Evolutionary conservation across 2,888 invertebrate genomes (phyloP), one percentile per base, ranked within the genome.

Genomic region (Imbricaverruca yamaguchii): DNA sequence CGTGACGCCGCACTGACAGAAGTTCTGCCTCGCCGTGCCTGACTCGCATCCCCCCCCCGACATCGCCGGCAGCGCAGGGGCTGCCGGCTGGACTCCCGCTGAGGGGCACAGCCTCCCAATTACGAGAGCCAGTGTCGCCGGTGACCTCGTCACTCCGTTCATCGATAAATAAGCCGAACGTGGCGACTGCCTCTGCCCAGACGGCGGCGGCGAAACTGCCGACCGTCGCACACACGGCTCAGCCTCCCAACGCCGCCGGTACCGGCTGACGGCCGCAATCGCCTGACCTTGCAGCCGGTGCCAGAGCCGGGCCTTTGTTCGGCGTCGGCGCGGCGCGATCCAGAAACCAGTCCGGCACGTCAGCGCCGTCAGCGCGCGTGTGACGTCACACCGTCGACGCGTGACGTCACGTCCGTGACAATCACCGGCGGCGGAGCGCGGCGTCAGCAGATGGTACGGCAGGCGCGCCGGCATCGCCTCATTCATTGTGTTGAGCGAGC

Each of bases 321-420:
- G 18, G 61, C 61, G 39, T 39, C 39, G 39, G 39, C 39, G 39
- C 39, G 39, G 39, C 61, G 61, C 61, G 61, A 61, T 61, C 67
- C 65, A 12, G 39, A 69, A 69, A 69, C 69, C 69, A 69, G 69
- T 69, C 69, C 69, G 69, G 25, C 69, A 69, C 69, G 69, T 61
- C 61, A 13, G 69, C 69, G 39, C 39, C 39, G 39, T 39, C 39
- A 39, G 39, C 39, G 25, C 15, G 18, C 67, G 67, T 67, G 67
- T 12, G 67, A 67, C 39, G 67, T 25, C 67, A 25, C 12, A 23
- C 23, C 23, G 23, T 67, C 67, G 67, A 12, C 67, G 67, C 23
- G 67, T 12, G 67, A 67, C 39, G 67, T 25, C 67, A 25, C 12
- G 67, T 18, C 15, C 15, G 61, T 18, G 61, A 7, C 61, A 61